Conservation (phyloP, 2,888 invertebrate species). For the Hyposoter dolosus region DNA sequence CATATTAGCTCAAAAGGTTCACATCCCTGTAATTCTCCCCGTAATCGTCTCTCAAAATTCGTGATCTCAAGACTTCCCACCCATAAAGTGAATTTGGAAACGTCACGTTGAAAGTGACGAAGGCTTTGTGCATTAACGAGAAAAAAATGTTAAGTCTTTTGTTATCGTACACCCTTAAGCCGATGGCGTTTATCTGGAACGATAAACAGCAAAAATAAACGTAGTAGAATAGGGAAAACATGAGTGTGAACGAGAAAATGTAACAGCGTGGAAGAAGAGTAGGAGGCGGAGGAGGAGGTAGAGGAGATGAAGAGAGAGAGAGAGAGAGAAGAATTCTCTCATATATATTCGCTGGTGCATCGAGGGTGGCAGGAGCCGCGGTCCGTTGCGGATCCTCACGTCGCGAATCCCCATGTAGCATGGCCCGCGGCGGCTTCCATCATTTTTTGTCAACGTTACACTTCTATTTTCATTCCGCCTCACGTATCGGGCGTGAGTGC, state of each 20-base stretch:
- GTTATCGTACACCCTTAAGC: conserved; percentile 32
- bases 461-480: conserved; percentile 82
- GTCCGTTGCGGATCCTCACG: conserved; percentile 59
- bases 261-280: conserved; percentile 36
- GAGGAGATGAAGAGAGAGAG: neutral
- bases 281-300: neutral
- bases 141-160: conserved; percentile 22
- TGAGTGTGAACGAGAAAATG: conserved; percentile 44
- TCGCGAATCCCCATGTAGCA: conserved; percentile 75
- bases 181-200: conserved; percentile 50
- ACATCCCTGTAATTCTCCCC: neutral
- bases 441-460: conserved; percentile 81
- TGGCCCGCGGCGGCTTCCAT: conserved; percentile 78
- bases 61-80: neutral
- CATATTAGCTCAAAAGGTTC: no score
- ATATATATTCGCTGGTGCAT: conserved; percentile 14
- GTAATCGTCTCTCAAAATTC: neutral
- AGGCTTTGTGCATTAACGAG: neutral
- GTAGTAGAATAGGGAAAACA: conserved; percentile 34
- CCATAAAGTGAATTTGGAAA: neutral
- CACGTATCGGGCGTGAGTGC: conserved; percentile 75
- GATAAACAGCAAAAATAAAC: conserved; percentile 50
- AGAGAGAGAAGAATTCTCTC: conserved; percentile 2
- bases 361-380: conserved; percentile 53
- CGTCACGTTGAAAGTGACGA: neutral